A percentile compares a stretch with the other conserved stretches of the same genome.
These are phyloP conservation scores for Bos taurus DNA, from an alignment of 2,113 vertebrate genomes.

Conservation along the genomic window ARS-UCD2.0 NC_037329.1:119677501-119678000, in stretches of 20 bases:
- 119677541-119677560: neutral
- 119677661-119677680: neutral
- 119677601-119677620: neutral
- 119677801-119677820: neutral
- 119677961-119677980: neutral
- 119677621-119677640: neutral
- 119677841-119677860: neutral
- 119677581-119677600: neutral
- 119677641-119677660: neutral
- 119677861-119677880: neutral
- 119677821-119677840: neutral
- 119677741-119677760: neutral
- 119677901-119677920: neutral
- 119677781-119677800: neutral
- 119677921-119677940: neutral
- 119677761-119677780: neutral
- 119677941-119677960: neutral
- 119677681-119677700: neutral
- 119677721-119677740: neutral
- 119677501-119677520: neutral
- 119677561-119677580: neutral
- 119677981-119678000: neutral
- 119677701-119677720: neutral
- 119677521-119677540: neutral
- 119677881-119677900: neutral